Conservation (phyloP, 2,797 vertebrate species). For the Paratrypauchen microcephalus region DNA sequence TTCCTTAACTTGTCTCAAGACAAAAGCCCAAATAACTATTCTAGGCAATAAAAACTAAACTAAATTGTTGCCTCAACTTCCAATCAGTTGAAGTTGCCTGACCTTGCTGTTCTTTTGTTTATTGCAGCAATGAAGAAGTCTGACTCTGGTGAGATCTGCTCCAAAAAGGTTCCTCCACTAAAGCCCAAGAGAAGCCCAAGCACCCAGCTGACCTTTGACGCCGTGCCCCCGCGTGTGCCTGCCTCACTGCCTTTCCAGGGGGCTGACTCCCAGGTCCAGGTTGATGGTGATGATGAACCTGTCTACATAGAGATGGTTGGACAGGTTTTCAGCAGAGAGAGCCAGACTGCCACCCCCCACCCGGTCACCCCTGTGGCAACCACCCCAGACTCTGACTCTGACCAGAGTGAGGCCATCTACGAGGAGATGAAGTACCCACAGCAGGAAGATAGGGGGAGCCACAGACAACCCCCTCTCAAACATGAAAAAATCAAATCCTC, state of each 20-base stretch:
- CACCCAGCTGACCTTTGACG: conserved; percentile 84
- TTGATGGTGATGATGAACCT: conserved; percentile 83
- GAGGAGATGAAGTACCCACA: conserved; percentile 93
- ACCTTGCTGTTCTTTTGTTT: conserved; percentile 9
- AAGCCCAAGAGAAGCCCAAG: conserved; percentile 91
- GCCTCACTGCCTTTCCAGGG: conserved; percentile 78
- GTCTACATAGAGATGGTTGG: conserved; percentile 97
- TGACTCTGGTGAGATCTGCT: conserved; percentile 73
- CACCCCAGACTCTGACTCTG: conserved; percentile 87
- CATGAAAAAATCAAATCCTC: conserved; percentile 74
- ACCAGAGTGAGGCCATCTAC: conserved; percentile 92
- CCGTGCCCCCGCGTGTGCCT: conserved; percentile 69
- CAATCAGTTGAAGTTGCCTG: conserved; percentile 5
- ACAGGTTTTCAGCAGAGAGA: conserved; percentile 83
- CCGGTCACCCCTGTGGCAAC: conserved; percentile 76
- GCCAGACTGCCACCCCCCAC: conserved; percentile 72
- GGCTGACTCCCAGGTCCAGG: conserved; percentile 63
- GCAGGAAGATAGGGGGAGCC: conserved; percentile 76
- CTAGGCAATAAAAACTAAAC: background rate
- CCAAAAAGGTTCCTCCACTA: conserved; percentile 86
- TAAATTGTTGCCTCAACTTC: background rate
- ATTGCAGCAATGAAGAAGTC: conserved; percentile 83
- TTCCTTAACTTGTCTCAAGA: background rate
- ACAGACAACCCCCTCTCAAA: conserved; percentile 70
- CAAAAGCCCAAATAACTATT: background rate